Evolutionary conservation across 2,113 vertebrate genomes (phyloP), one percentile per base, ranked within the genome.

Genomic region (Cyanoliseus patagonus): DNA sequence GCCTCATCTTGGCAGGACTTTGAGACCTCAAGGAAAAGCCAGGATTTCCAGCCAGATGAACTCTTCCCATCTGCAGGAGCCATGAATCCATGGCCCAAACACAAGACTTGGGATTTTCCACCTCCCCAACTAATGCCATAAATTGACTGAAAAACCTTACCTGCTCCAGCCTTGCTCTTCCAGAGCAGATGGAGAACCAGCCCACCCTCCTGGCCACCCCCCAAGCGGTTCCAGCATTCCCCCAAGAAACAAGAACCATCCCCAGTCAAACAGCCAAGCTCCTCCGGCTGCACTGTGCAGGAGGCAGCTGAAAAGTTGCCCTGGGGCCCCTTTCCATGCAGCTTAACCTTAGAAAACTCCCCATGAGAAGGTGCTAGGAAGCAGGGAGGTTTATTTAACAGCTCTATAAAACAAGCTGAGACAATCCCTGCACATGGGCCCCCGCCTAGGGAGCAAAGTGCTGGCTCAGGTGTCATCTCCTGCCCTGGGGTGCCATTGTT

Each of bases 391-490:
- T 79, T 75, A 33, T 85, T 91, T 51, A 59, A 53, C 3, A 6
- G 85, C 52, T 91, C 67, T 83, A n/a, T 46, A 90, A 72, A 94
- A 93, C 90, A 92, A 88, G 90, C 85, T 73, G 82, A 82, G 94
- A 82, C 88, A 93, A 92, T 3, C 39, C 33, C 69, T 39, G 47
- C 0, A 2, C 16, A 8, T 2, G 0, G 61, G 76, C 53, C 63
- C 42, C 42, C 5, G 61, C 61, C 84, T 12, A 41, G 57, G 69
- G 69, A 93, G 78, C 33, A 39, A 79, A 92, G 70, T 8, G 82
- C 90, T 95, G 94, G 93, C 85, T 93, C 92, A 89, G 84, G 70
- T 11, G 0, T 83, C 52, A 52, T 82, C 66, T 55, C 4, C 1
- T 4, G 46, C 75, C 91, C 59, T 33, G 28, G 76, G 77, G 88